Conservation (phyloP, 2,888 invertebrate genomes). For the Lamproptera curius region DNA sequence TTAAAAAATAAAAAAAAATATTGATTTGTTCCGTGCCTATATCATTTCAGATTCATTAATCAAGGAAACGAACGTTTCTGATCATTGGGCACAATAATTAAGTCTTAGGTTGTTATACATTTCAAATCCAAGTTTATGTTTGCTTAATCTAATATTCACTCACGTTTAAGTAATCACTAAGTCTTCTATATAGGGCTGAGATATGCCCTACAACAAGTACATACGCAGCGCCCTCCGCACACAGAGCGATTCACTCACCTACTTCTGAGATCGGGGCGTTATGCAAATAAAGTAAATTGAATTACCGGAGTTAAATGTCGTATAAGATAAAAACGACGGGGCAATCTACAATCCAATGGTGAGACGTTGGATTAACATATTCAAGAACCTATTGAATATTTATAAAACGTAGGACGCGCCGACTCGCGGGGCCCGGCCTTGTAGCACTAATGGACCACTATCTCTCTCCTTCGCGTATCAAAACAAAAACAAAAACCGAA, state of each 20-base stretch:
- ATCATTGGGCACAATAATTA: no score
- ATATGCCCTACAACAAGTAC: no score
- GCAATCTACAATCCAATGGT: slow-evolving; percentile 77
- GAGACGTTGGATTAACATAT: slow-evolving; percentile 73
- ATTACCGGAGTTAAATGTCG: slow-evolving; percentile 78
- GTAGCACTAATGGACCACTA: slow-evolving; percentile 68
- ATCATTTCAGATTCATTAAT: no score
- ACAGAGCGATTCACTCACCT: slow-evolving; percentile 66
- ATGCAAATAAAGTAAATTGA: slow-evolving; percentile 78
- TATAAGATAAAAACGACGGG: slow-evolving; percentile 77
- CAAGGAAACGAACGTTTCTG: no score
- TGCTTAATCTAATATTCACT: no score
- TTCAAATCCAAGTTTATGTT: no score
- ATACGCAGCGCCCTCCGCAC: slow-evolving; percentile 22
- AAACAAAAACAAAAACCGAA: slow-evolving; percentile 55
- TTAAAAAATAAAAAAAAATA: no score
- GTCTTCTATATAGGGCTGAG: no score
- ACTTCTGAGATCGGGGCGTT: slow-evolving; percentile 70
- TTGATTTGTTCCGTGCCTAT: no score
- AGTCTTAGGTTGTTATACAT: no score
- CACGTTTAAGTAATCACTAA: no score
- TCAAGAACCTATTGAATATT: slow-evolving; percentile 76
- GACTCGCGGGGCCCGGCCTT: slow-evolving; percentile 60
- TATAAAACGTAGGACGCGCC: slow-evolving; percentile 56
- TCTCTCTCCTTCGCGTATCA: slow-evolving; percentile 53